A percentile compares a stretch with the other conserved stretches of the same genome.
phyloP scores from a whole-genome alignment of 2,888 invertebrate species.

The Temnothorax rugatulus region DNA sequence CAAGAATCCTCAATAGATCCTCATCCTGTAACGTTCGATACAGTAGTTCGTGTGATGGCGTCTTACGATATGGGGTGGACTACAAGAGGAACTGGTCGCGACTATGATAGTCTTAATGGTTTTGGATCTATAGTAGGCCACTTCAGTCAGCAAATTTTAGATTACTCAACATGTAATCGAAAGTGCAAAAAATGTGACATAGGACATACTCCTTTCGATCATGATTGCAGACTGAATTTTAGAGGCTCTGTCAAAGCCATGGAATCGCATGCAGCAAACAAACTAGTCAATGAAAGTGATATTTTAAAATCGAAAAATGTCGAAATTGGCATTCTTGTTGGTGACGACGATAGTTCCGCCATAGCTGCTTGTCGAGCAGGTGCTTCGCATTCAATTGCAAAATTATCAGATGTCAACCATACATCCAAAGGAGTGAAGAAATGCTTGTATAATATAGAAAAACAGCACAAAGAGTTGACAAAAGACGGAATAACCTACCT shows the following conservation, averaged over 20 bases:
- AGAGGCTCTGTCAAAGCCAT: not conserved
- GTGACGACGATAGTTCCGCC: too few species aligned
- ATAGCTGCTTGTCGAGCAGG: too few species aligned
- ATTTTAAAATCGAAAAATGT: not conserved
- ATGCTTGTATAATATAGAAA: too few species aligned
- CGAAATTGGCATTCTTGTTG: not conserved
- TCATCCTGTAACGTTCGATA: not conserved
- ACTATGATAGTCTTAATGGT: slow-evolving; percentile 73
- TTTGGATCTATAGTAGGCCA: slow-evolving; percentile 69
- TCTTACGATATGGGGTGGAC: slow-evolving; percentile 69
- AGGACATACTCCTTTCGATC: not conserved
- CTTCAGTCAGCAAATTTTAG: slow-evolving; percentile 61
- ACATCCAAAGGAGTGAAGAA: too few species aligned
- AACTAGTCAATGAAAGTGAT: not conserved
- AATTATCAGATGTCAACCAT: too few species aligned
- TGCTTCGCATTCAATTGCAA: too few species aligned
- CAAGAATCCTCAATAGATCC: not conserved
- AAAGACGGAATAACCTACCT: too few species aligned
- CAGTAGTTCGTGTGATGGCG: slow-evolving; percentile 50
- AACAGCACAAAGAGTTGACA: too few species aligned
- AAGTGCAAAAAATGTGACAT: not conserved
- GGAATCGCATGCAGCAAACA: not conserved
- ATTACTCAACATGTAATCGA: not conserved
- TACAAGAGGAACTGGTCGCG: slow-evolving; percentile 65
- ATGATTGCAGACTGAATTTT: not conserved